A percentile compares a stretch with the other conserved stretches of the same genome.
Evolutionary conservation across 2,888 invertebrate species (phyloP).

Genomic region (Arenicola marina): DNA sequence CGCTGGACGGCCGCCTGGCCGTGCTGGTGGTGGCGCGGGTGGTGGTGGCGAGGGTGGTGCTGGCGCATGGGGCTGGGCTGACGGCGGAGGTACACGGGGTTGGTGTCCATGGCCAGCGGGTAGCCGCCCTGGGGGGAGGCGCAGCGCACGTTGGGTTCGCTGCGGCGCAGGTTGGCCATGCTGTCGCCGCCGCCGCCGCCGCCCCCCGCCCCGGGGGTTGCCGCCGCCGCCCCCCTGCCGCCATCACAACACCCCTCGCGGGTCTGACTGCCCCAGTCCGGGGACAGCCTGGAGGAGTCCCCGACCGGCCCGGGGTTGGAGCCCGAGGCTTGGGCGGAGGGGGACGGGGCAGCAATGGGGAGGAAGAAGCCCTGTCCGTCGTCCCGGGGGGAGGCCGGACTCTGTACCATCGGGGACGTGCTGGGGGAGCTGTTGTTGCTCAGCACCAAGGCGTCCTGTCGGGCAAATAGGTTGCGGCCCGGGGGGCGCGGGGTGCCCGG

Average conservation of each 20-base stretch:
- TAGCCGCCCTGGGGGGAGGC: neutral
- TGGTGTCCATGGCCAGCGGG: constrained; percentile 6
- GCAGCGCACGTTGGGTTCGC: neutral
- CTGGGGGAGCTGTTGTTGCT: constrained; percentile 4
- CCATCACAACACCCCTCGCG: too few species aligned
- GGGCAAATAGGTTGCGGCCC: neutral
- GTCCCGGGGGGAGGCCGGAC: neutral
- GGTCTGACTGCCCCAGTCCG: neutral
- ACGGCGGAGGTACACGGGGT: neutral
- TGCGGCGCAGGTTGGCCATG: neutral
- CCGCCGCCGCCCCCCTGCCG: too few species aligned
- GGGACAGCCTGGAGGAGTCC: neutral
- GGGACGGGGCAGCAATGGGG: neutral
- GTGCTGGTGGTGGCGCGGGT: too few species aligned
- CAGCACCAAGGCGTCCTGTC: constrained; percentile 4
- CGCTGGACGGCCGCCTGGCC: neutral
- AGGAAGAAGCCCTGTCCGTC: neutral
- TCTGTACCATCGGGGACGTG: neutral
- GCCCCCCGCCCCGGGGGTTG: neutral
- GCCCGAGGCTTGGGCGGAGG: neutral
- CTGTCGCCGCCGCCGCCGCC: neutral
- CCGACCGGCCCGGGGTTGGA: neutral
- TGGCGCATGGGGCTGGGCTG: neutral
- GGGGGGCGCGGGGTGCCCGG: neutral
- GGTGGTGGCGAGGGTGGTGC: too few species aligned